phyloP scores from a whole-genome alignment of 2,888 invertebrate genomes.

The Cantharis flavilabris region DNA sequence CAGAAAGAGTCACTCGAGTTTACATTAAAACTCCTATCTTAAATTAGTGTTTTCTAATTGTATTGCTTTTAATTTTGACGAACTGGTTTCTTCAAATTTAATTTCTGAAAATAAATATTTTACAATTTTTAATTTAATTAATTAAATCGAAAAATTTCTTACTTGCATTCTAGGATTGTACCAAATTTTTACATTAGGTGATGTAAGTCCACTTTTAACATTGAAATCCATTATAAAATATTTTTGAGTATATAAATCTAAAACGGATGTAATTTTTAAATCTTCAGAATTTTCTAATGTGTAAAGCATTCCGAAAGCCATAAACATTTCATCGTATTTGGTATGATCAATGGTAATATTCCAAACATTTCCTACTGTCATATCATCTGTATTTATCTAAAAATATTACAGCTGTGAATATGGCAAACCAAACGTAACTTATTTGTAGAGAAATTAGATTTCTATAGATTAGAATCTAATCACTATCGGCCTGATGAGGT shows the following conservation, averaged over 20 bases:
- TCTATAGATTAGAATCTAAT: too few species aligned
- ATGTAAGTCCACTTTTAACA: not conserved
- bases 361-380: conserved; percentile 60
- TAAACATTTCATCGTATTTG: conserved; percentile 3
- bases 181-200: not conserved
- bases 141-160: not conserved
- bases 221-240: not conserved
- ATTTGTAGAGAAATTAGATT: too few species aligned
- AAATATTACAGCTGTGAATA: conserved; percentile 13
- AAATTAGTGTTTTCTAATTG: too few species aligned
- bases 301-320: not conserved
- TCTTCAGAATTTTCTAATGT: not conserved
- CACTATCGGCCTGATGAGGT: too few species aligned
- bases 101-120: not conserved
- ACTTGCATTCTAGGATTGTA: not conserved
- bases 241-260: not conserved
- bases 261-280: not conserved
- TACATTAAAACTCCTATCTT: too few species aligned
- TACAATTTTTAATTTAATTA: not conserved
- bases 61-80: too few species aligned
- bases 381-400: conserved; percentile 60
- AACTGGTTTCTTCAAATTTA: not conserved
- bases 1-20: too few species aligned
- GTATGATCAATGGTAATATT: conserved; percentile 1
- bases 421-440: too few species aligned